These are phyloP conservation scores for Tokudaia muenninki DNA, from an alignment of 2,797 vertebrate genomes.

Conservation along the genomic window DNA sequence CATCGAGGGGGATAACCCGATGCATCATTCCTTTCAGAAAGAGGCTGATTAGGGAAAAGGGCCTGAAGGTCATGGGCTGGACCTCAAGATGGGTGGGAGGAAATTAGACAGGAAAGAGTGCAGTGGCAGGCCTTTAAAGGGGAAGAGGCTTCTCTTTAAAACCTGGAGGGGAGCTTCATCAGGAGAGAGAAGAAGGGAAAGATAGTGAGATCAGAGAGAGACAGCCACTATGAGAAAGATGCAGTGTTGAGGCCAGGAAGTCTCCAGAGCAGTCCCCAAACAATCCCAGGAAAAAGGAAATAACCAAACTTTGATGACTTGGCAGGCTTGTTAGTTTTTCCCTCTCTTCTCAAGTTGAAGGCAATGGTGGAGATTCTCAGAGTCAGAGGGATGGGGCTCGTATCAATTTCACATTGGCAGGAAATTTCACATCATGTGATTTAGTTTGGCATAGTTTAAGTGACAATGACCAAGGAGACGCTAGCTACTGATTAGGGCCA, in stretches of 20 bases:
- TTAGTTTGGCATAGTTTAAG: not conserved
- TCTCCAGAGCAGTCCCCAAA: not conserved
- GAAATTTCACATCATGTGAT: not conserved
- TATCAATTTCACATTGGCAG: not conserved
- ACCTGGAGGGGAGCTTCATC: not conserved
- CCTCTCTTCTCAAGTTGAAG: not conserved
- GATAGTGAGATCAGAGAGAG: not conserved
- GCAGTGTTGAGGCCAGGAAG: not conserved
- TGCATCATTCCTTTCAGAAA: not conserved
- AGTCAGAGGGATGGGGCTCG: not conserved
- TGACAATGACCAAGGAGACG: not conserved
- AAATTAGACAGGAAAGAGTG: not conserved
- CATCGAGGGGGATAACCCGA: not conserved
- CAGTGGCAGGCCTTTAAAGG: not conserved
- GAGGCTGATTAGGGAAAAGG: not conserved
- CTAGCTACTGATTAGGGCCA: not conserved
- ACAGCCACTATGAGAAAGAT: not conserved
- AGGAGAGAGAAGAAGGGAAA: not conserved
- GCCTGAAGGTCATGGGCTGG: not conserved
- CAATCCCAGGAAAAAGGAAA: not conserved
- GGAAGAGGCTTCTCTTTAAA: not conserved
- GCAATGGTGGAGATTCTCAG: not conserved
- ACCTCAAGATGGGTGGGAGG: not conserved
- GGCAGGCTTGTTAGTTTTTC: not conserved
- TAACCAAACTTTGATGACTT: not conserved